Evolutionary conservation across 2,113 vertebrate species (phyloP).

Genomic region (Alaudala cheleensis): DNA sequence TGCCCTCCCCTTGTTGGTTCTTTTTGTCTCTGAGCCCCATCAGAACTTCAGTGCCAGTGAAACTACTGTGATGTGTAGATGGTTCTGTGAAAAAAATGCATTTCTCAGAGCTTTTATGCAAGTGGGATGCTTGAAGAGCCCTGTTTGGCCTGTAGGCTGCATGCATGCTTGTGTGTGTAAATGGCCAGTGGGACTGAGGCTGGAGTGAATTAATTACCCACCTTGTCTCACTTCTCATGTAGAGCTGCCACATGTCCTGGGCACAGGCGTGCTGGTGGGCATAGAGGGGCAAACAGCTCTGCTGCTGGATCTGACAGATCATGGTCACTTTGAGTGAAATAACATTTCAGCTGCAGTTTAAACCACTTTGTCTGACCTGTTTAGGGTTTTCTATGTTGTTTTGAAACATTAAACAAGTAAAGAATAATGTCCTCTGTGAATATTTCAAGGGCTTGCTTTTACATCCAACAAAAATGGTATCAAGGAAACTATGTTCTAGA

Average conservation of each 20-base stretch:
- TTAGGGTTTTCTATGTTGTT: neutral
- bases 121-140: neutral
- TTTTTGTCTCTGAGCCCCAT: neutral
- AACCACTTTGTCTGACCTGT: neutral
- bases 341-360: neutral
- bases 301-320: neutral
- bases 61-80: neutral
- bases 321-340: neutral
- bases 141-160: neutral
- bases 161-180: neutral
- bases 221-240: neutral
- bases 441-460: neutral
- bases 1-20: neutral
- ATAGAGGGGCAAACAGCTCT: neutral
- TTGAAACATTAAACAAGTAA: neutral
- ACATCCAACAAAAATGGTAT: neutral
- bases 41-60: neutral
- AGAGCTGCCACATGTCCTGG: neutral
- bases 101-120: neutral
- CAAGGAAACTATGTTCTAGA: neutral
- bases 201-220: neutral
- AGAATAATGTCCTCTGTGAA: neutral
- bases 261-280: fast-evolving
- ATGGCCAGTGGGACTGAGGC: neutral
- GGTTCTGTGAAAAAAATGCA: neutral